These are phyloP conservation scores for Conops quadrifasciatus DNA, from an alignment of 2,888 invertebrate genomes.

Conservation along the genomic window DNA sequence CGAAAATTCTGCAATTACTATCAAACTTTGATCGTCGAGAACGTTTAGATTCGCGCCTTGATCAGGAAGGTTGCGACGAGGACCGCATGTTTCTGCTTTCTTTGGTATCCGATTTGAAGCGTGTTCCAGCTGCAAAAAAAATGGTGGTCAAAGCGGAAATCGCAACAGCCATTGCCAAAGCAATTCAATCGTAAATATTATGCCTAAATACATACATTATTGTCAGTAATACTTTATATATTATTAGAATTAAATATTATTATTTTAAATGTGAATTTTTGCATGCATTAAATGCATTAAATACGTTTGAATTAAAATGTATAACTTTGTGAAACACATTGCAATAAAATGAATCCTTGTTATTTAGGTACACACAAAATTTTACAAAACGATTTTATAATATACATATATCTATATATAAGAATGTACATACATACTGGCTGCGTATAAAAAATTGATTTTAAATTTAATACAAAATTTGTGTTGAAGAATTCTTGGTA, in stretches of 20 bases:
- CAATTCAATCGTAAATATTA: slow-evolving; percentile 32
- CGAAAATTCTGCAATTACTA: slow-evolving; percentile 38
- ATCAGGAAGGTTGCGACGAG: slow-evolving; percentile 44
- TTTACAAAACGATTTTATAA: too few species aligned
- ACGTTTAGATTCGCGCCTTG: slow-evolving; percentile 28
- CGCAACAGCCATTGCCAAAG: slow-evolving; percentile 44
- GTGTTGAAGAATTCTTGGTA: not conserved
- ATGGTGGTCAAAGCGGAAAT: slow-evolving; percentile 47
- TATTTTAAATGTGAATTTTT: too few species aligned
- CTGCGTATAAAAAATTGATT: not conserved
- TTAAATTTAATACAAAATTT: not conserved
- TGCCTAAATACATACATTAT: slow-evolving; percentile 5
- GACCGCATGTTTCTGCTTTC: slow-evolving; percentile 50
- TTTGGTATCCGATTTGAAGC: slow-evolving; percentile 47
- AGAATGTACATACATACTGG: too few species aligned
- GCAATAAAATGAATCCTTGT: slow-evolving; percentile 4
- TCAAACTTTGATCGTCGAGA: slow-evolving; percentile 33
- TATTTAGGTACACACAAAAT: too few species aligned
- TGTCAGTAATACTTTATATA: too few species aligned
- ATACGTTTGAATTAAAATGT: not conserved
- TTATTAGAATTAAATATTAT: too few species aligned
- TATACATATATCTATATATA: too few species aligned
- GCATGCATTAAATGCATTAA: not conserved
- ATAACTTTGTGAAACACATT: slow-evolving; percentile 10
- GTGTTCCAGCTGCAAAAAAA: slow-evolving; percentile 46